Base-by-base conservation (phyloP, 2,888 invertebrate species). In the Drosophila meridionalis region DNA sequence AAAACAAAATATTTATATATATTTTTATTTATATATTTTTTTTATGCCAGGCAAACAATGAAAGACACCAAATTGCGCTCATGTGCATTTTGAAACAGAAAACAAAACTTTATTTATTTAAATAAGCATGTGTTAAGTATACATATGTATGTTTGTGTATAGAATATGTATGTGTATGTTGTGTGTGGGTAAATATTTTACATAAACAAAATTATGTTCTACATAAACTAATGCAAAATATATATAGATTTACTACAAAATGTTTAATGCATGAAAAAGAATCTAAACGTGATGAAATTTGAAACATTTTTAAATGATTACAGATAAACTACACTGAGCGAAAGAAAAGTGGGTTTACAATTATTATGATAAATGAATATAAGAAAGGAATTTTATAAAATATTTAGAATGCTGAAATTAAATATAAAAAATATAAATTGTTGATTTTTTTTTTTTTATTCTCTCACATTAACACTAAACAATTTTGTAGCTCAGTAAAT, bases 41-140 rank as follows among this genome's bases (percentile, higher is more conserved):
- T 53, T 7, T 55, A 28, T 11, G 7, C 34, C 26, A 66, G 8
- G 14, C 8, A 59, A n/a, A 48, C 11, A 42, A 30, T 12, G 32
- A 48, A 47, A 50, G 42, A 66, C 57, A 73, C 56, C 40, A 30
- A 65, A 20, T 68, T 47, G 58, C 61, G 53, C 59, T 50, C 42
- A 68, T 85, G 80, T 83, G 82, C 83, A 78, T 76, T 86, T 84
- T 81, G 65, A 81, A 92, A 92, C 91, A 90, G 82, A 87, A 77
- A 92, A 91, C 92, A 91, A 82, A 90, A 83, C 89, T 92, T 91
- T 91, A 91, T 92, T 89, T 80, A 56, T 70, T 70, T 63, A 67
- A 40, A 69, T 55, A 62, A 32, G 66, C 59, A 58, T 64, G 61
- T 76, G 56, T 57, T 55, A n/a, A 36, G n/a, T 43, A 30, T 26